A percentile compares a stretch with the other conserved stretches of the same genome.
These are phyloP conservation scores for Dryoscopus gambensis DNA, from an alignment of 2,113 vertebrate species.

Conservation along the genomic window DNA sequence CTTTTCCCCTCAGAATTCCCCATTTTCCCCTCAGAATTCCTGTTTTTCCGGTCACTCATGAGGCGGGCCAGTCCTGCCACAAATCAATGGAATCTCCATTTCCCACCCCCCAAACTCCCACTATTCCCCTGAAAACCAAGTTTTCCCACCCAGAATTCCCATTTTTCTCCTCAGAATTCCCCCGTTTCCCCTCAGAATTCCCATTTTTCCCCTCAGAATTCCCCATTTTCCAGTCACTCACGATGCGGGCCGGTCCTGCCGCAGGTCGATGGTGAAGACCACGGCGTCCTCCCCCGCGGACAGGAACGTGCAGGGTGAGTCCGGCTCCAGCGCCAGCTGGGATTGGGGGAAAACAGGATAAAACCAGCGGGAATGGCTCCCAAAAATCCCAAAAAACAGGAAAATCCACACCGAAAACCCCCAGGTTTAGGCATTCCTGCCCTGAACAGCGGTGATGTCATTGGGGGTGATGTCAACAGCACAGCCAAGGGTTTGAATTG, in stretches of 20 bases:
- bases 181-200: background rate
- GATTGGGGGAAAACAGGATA: background rate
- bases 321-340: constrained; percentile 93
- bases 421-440: background rate
- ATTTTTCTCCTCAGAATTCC: background rate
- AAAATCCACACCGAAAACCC: background rate
- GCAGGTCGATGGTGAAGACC: constrained; percentile 91
- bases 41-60: constrained; percentile 68
- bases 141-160: too few relatives aligned
- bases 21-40: background rate
- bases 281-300: constrained; percentile 96
- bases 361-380: background rate
- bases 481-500: background rate
- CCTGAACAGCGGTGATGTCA: accelerated
- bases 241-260: constrained; percentile 90
- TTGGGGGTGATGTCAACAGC: background rate
- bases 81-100: constrained; percentile 79
- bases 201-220: background rate
- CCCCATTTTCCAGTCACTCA: constrained; percentile 9
- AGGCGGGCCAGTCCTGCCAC: constrained; percentile 87
- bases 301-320: constrained; percentile 94
- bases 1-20: too few relatives aligned
- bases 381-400: background rate
- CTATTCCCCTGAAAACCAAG: too few relatives aligned
- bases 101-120: too few relatives aligned